These are phyloP conservation scores for Meloidogyne floridensis DNA, from an alignment of 1,140 invertebrate species.

Conservation along the genomic window DNA sequence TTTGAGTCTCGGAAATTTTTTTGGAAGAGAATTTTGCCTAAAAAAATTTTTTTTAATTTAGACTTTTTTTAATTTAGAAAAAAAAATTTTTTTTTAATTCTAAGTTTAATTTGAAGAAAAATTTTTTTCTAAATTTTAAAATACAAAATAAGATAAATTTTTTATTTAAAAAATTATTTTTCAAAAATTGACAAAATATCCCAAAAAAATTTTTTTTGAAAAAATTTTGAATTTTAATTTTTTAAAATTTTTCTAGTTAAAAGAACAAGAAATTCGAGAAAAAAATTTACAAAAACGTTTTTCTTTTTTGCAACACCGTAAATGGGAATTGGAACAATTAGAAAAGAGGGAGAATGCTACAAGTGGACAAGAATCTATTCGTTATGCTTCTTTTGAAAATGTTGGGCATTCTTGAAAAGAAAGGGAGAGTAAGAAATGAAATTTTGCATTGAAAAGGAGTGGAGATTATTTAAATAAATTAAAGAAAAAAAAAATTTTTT, in stretches of 20 bases:
- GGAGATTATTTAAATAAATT: background rate
- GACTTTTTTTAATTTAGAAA: too few species aligned
- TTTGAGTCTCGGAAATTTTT: background rate
- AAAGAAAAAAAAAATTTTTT: background rate
- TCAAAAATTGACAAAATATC: too few species aligned
- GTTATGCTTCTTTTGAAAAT: conserved; percentile 39
- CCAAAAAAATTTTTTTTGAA: too few species aligned
- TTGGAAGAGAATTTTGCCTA: too few species aligned
- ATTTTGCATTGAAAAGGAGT: too few species aligned
- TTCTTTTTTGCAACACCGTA: conserved; percentile 71
- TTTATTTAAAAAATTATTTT: too few species aligned
- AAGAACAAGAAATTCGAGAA: conserved; percentile 83
- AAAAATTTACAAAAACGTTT: conserved; percentile 83
- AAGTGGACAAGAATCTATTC: conserved; percentile 38
- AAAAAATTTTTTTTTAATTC: too few species aligned
- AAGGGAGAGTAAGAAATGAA: too few species aligned
- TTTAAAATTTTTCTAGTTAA: conserved; percentile 58
- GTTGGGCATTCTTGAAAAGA: conserved; percentile 1
- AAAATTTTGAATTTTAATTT: background rate
- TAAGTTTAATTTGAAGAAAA: too few species aligned
- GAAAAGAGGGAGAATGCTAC: conserved; percentile 46
- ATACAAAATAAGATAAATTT: too few species aligned
- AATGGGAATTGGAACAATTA: conserved; percentile 64
- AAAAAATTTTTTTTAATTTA: too few species aligned
- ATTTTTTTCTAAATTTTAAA: too few species aligned